A percentile compares a stretch with the other conserved stretches of the same genome.
Conservation (phyloP, 2,888 invertebrate species). For the Archaeoteleia sp. region DNA sequence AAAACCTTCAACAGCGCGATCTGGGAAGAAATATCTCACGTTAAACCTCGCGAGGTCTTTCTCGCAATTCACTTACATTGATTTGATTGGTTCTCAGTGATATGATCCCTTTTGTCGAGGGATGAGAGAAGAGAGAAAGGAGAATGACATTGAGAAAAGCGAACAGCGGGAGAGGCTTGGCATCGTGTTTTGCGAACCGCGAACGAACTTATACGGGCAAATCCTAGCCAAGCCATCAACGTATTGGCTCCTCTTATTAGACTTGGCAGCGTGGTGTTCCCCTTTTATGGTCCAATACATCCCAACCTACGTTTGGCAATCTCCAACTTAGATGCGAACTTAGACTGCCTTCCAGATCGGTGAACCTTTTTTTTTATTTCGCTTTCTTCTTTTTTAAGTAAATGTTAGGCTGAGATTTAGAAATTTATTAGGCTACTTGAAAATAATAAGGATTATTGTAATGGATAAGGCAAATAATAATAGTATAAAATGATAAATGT, state of each 20-base stretch:
- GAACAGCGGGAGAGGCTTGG: constrained; percentile 55
- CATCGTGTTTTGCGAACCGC: constrained; percentile 67
- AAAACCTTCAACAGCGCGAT: constrained; percentile 30
- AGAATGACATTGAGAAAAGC: constrained; percentile 32
- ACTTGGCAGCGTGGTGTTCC: constrained; percentile 63
- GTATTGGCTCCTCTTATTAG: constrained; percentile 70
- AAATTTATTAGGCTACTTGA: too few species aligned
- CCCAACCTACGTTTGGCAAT: constrained; percentile 8
- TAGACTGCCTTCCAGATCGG: constrained; percentile 7
- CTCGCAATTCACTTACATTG: constrained; percentile 74
- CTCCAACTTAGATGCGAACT: constrained; percentile 16
- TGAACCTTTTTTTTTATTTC: constrained; percentile 2
- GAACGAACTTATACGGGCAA: constrained; percentile 58
- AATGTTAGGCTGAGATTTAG: too few species aligned
- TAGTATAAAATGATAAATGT: too few species aligned
- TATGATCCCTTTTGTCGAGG: constrained; percentile 24
- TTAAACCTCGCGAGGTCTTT: constrained; percentile 54
- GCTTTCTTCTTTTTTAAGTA: too few species aligned
- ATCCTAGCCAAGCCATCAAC: constrained; percentile 66
- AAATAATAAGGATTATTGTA: too few species aligned
- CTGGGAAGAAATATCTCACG: constrained; percentile 27
- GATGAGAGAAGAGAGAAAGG: constrained; percentile 18
- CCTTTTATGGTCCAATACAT: constrained; percentile 54
- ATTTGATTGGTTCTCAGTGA: constrained; percentile 70
- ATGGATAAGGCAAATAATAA: too few species aligned